Evolutionary conservation across 2,888 invertebrate genomes (phyloP), one percentile per base, ranked within the genome.

Genomic region (Mechanitis messenoides): DNA sequence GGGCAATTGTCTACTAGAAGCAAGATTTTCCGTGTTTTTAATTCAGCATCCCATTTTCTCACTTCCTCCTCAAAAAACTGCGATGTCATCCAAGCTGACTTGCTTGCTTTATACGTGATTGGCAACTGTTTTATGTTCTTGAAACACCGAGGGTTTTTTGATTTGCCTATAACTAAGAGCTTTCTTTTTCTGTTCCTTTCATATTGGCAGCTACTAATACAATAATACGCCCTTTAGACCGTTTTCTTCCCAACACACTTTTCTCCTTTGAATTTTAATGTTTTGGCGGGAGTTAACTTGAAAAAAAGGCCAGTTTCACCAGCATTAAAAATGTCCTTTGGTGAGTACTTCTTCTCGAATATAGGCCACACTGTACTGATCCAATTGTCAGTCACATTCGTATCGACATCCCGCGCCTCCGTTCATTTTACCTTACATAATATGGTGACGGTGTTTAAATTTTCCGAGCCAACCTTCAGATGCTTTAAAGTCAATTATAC

Each of bases 111-210:
- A 65, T 75, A 67, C 69, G 71, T 69, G 4, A 72, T 72, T 63
- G 75, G 75, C 64, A 76, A 69, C 9, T 68, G 65, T 64, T 72
- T 72, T 3, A 75, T 69, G 66, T 74, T 72, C 63, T 74, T 75
- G 35, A 80, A 79, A 71, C 75, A 79, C 4, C 73, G 68, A 28
- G 74, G 74, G 12, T 74, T 73, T 70, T 70, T 67, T 45, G 72
- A 69, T 72, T 76, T 76, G 56, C 74, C 76, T 63, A 78, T 75
- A 31, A 79, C 71, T 20, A 81, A 50, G 1, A 74, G 68, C 61
- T 74, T 74, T 60, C 42, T 66, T 75, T 78, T 77, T 69, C 73
- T 65, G 70, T 69, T 55, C 74, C 77, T 69, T 62, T 59, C 64
- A 71, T 72, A 69, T 77, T 76, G 9, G 71, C 69, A 63, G 69